These are phyloP conservation scores for Nansenia antarctica DNA, from an alignment of 2,113 vertebrate species.

Conservation along the genomic window DNA sequence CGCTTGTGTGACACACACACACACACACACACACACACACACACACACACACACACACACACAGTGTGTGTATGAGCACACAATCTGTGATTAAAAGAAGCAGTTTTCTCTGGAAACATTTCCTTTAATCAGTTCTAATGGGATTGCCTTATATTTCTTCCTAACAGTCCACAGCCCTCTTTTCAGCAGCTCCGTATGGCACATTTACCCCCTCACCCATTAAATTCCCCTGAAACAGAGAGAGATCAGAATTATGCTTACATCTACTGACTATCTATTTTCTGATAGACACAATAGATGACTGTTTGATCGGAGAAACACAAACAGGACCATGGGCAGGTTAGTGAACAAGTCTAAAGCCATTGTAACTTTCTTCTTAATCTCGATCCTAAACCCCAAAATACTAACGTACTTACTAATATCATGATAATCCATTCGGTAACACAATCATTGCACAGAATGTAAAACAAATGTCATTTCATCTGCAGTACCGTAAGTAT, in stretches of 20 bases:
- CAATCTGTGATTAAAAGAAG: constrained; percentile 47
- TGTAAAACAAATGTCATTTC: not conserved
- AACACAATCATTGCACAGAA: too few relatives aligned
- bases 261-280: not conserved
- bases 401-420: too few relatives aligned
- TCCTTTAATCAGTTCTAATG: constrained; percentile 44
- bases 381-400: too few relatives aligned
- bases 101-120: constrained; percentile 32
- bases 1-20: constrained; percentile 48
- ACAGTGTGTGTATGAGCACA: constrained; percentile 45
- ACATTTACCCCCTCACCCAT: not conserved
- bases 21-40: too few relatives aligned
- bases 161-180: constrained; percentile 25
- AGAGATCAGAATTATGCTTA: not conserved
- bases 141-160: constrained; percentile 36
- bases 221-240: not conserved
- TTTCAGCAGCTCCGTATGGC: constrained; percentile 11
- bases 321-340: not conserved
- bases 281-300: not conserved
- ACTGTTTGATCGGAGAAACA: too few relatives aligned
- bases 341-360: not conserved
- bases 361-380: not conserved
- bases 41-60: too few relatives aligned
- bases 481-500: not conserved
- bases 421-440: too few relatives aligned